phyloP scores from a whole-genome alignment of 1,140 invertebrate species.

The Tribolium castaneum region DNA sequence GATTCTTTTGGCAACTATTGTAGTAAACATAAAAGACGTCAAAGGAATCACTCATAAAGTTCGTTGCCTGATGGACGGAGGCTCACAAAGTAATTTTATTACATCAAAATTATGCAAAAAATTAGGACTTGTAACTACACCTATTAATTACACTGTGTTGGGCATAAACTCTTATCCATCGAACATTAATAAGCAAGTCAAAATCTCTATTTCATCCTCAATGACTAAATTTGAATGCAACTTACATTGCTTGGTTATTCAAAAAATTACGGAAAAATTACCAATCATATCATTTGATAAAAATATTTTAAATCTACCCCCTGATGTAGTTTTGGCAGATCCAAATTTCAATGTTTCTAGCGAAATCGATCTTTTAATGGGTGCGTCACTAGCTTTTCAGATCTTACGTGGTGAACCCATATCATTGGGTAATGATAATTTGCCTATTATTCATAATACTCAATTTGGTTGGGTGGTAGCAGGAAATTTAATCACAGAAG shows the following conservation, averaged over 20 bases:
- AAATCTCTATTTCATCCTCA: no score
- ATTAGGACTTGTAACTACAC: no score
- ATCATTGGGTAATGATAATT: slow-evolving; percentile 48
- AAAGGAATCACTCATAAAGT: no score
- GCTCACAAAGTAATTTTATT: no score
- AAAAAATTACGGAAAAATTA: background rate
- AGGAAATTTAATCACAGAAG: background rate
- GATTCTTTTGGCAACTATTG: no score
- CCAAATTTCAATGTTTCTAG: background rate
- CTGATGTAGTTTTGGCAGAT: background rate
- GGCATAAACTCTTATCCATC: no score
- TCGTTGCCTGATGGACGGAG: no score
- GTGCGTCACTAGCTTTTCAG: slow-evolving; percentile 54
- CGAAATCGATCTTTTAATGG: background rate
- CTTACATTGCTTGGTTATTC: background rate
- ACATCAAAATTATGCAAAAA: no score
- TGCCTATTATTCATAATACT: slow-evolving; percentile 46
- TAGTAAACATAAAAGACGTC: no score
- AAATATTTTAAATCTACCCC: no score
- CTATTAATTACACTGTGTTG: no score
- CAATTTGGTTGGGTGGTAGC: slow-evolving; percentile 49
- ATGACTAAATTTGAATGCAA: background rate
- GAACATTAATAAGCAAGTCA: no score
- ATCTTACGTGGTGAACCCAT: slow-evolving; percentile 36
- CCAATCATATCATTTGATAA: background rate